Conservation (phyloP, 92 coral and sea anemone species). For the Galaxea fascicularis region DNA sequence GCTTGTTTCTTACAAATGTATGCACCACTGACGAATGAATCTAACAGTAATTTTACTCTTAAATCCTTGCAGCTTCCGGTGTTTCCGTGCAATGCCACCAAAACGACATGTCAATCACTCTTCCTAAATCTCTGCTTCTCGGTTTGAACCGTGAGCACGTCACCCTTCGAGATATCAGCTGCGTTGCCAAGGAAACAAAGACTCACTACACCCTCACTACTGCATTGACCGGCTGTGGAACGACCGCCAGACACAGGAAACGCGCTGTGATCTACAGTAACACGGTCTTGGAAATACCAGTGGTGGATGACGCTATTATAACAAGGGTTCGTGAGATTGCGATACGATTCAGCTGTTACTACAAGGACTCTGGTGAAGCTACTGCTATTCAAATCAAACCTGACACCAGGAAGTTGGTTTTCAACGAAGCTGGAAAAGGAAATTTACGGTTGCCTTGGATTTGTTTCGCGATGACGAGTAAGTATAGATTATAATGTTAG, state of each 20-base stretch:
- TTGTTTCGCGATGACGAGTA: conserved; percentile 44
- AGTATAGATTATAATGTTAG: neutral
- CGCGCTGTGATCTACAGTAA: conserved; percentile 75
- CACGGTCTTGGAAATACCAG: conserved; percentile 73
- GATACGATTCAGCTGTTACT: conserved; percentile 86
- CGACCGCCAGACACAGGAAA: conserved; percentile 64
- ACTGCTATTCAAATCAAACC: conserved; percentile 81
- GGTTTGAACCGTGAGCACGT: conserved; percentile 74
- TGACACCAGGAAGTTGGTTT: conserved; percentile 73
- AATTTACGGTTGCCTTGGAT: conserved; percentile 67
- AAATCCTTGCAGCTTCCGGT: conserved; percentile 58
- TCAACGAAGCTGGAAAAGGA: conserved; percentile 77
- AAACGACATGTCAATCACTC: conserved; percentile 76
- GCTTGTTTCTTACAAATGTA: no score
- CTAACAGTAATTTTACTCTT: neutral
- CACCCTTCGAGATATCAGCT: conserved; percentile 66
- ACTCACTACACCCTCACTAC: conserved; percentile 76
- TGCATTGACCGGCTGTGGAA: conserved; percentile 77
- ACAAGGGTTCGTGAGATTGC: conserved; percentile 76
- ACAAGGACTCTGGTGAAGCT: conserved; percentile 68
- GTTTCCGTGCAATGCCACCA: conserved; percentile 65
- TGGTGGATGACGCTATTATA: conserved; percentile 56
- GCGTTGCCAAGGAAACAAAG: conserved; percentile 76
- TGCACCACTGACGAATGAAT: no score
- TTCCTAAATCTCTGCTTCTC: conserved; percentile 77